Conservation (phyloP, 2,797 vertebrate genomes). For the Esox masquinongy region DNA sequence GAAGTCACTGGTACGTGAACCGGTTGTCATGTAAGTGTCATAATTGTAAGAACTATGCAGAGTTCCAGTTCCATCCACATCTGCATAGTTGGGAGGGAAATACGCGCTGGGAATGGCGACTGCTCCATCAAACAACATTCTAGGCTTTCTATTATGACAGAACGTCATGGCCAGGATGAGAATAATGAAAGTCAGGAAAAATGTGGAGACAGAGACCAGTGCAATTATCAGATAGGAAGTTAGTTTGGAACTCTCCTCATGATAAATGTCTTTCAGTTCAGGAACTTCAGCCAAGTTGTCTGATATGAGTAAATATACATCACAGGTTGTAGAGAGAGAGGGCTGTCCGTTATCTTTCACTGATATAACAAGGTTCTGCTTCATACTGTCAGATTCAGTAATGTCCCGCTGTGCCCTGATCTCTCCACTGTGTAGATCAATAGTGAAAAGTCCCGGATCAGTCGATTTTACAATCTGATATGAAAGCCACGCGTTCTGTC, state of each 20-base stretch:
- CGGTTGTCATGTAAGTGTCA: conserved; percentile 51
- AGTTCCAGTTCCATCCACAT: conserved; percentile 33
- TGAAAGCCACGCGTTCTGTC: conserved; percentile 4
- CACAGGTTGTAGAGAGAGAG: conserved; percentile 18
- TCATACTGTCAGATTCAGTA: conserved; percentile 33
- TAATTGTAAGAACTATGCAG: conserved; percentile 31
- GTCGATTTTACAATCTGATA: conserved; percentile 48
- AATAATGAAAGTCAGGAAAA: conserved; percentile 52
- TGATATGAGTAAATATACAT: conserved; percentile 26
- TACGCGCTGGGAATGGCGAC: conserved; percentile 21
- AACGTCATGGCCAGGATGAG: conserved; percentile 40
- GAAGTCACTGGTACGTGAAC: conserved; percentile 37
- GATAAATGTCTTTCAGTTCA: conserved; percentile 39
- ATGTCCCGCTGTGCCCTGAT: conserved; percentile 26
- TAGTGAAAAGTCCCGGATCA: conserved; percentile 12
- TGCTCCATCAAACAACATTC: conserved; percentile 26
- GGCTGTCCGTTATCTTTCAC: conserved; percentile 51
- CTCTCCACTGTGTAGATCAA: conserved; percentile 24
- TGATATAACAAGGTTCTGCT: conserved; percentile 52
- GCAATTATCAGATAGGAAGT: conserved; percentile 32
- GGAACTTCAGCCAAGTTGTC: conserved; percentile 31
- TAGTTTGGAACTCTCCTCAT: conserved; percentile 11
- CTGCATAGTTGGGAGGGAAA: conserved; percentile 50
- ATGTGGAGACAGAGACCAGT: conserved; percentile 51
- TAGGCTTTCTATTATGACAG: conserved; percentile 34